Conservation (phyloP, 2,888 invertebrate genomes). For the Ametastegia equiseti region DNA sequence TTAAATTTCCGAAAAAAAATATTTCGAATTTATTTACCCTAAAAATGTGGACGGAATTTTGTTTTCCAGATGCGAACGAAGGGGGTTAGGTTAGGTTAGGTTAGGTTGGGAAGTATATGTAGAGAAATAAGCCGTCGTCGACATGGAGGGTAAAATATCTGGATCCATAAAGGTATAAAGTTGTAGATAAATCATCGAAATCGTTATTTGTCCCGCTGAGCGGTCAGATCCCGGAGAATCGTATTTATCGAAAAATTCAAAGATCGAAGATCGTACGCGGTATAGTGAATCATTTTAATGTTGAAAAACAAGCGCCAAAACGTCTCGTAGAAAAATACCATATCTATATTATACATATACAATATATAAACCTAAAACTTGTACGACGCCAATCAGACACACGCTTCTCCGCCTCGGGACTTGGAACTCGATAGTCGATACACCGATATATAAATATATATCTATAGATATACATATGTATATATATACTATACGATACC, state of each 20-base stretch:
- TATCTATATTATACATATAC: too few relatives aligned
- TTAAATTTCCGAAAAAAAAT: too few relatives aligned
- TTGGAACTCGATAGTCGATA: too few relatives aligned
- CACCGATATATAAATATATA: too few relatives aligned
- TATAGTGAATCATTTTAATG: conserved; percentile 16
- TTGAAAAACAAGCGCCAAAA: neutral
- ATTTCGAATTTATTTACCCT: neutral
- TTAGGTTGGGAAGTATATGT: neutral
- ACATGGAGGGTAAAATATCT: neutral
- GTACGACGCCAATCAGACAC: neutral
- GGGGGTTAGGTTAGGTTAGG: neutral
- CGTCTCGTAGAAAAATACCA: neutral
- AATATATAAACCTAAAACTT: neutral
- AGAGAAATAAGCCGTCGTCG: neutral
- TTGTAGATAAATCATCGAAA: conserved; percentile 17
- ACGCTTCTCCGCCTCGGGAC: neutral
- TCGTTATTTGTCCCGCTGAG: conserved; percentile 32
- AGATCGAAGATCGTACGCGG: neutral
- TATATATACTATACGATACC: too few relatives aligned
- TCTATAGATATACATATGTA: too few relatives aligned
- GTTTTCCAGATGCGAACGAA: neutral
- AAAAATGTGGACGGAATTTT: neutral
- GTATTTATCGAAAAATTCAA: neutral
- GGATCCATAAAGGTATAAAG: conserved; percentile 3
- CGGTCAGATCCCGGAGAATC: neutral